Evolutionary conservation across 2,888 invertebrate species (phyloP), one percentile per base, ranked within the genome.

Genomic region (Agriopis marginaria): DNA sequence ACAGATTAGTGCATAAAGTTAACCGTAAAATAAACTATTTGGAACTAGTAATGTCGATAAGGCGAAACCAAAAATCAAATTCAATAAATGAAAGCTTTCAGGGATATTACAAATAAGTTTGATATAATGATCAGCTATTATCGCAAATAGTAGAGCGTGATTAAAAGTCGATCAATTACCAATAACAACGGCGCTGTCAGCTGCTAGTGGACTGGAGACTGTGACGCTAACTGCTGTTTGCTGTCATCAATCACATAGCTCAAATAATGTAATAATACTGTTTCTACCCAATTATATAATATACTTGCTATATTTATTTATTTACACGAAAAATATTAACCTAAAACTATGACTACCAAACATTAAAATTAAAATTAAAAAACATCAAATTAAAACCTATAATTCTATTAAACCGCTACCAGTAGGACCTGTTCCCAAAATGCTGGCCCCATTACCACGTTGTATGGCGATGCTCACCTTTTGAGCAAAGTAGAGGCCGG

Each of bases 241-340:
- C 73, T 47, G 61, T 56, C 74, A 74, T 74, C 51, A 72, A 76
- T 76, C 76, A 23, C 17, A 74, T 53, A 39, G 49, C 32, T 54
- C 51, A 44, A 58, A 44, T 39, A 56, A 47, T 51, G 17, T 65
- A 58, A 44, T 39, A 56, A 47, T 51, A 40, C 62, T 32, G 14
- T 63, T 55, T 14, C 0, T 32, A 12, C 45, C 0, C 40, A 6
- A 42, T 7, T 14, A 42, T 1, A 32, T 3, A 3, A 32, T 32
- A 3, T 32, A 32, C 32, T 32, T n/a, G n/a, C n/a, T n/a, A n/a
- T n/a, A n/a, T n/a, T n/a, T n/a, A n/a, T n/a, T n/a, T n/a, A n/a
- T n/a, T n/a, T n/a, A n/a, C n/a, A n/a, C n/a, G n/a, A n/a, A n/a
- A n/a, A n/a, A n/a, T n/a, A n/a, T n/a, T n/a, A n/a, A n/a, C n/a